Evolutionary conservation across 2,113 vertebrate species (phyloP), one percentile per base, ranked within the genome.

Genomic region (Leucoraja erinaceus): DNA sequence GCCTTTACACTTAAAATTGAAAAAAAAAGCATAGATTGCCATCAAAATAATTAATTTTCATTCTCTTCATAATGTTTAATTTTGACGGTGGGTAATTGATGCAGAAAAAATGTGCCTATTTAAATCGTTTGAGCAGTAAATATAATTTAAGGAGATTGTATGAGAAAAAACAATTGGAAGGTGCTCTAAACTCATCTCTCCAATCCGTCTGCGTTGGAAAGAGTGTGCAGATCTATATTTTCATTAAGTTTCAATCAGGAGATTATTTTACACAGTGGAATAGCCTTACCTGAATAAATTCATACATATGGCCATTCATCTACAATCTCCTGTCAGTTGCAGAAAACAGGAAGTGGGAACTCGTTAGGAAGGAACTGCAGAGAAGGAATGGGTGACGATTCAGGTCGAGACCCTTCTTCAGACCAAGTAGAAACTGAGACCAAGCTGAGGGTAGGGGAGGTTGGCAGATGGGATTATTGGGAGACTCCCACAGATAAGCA

Each of bases 1-100:
- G 79, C 47, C 9, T 83, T 56, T 20, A 83, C 18, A 83, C 8
- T 56, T 83, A 59, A 83, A 83, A 81, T 25, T 86, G 54, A 59
- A 84, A 84, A 25, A 10, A n/a, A 61, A 28, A 63, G n/a, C 61
- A 61, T n/a, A n/a, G 83, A 61, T 16, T 63, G 28, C 56, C 56
- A 83, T 59, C 54, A 63, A 86, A 86, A 86, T 86, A 56, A 86
- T 61, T 86, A 28, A 86, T 86, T 86, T 63, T 86, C 59, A 86
- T 86, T 86, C 25, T 61, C 56, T 25, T 83, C 47, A 4, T 33
- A 33, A 63, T 86, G 25, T 86, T 88, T 33, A 63, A 33, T 63
- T 66, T 63, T 66, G 59, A 63, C 63, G 10, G 22, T 86, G 22
- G 59, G 81, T 8, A 86, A 22, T 86, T 59, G 25, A 59, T n/a